Evolutionary conservation across 2,888 invertebrate genomes (phyloP).

Genomic region (Dryococelus australis): DNA sequence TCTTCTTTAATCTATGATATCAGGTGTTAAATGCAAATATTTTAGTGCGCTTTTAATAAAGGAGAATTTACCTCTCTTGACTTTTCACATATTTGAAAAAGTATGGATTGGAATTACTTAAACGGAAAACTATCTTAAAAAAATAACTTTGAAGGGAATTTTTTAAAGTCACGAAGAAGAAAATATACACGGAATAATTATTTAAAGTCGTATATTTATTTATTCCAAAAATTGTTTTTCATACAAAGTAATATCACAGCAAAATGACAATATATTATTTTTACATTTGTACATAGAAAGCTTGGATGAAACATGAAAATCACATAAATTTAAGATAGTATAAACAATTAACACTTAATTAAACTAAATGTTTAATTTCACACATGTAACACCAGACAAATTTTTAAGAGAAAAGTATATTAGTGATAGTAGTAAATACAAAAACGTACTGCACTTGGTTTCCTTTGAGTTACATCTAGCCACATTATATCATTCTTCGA

Average conservation of each 20-base stretch:
- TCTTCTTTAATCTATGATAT: no score
- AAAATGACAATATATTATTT: neutral
- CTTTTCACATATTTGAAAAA: no score
- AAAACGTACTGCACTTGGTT: neutral
- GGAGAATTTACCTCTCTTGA: no score
- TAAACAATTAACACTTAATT: neutral
- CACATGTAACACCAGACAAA: neutral
- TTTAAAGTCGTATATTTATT: neutral
- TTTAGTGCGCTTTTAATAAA: no score
- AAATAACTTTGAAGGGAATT: no score
- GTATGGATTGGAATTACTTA: no score
- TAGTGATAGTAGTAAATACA: neutral
- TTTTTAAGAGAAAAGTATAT: neutral
- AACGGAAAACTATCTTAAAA: no score
- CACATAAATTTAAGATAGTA: neutral
- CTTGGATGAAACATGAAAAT: neutral
- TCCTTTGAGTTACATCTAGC: no score
- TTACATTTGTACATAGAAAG: conserved; percentile 16
- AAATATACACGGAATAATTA: neutral
- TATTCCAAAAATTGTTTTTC: neutral
- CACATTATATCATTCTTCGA: no score
- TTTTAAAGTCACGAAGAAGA: no score
- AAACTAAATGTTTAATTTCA: neutral
- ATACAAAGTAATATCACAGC: conserved; percentile 16
- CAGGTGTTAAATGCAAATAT: no score